phyloP scores from a whole-genome alignment of 2,113 vertebrate genomes.

The Oriolus oriolus region DNA sequence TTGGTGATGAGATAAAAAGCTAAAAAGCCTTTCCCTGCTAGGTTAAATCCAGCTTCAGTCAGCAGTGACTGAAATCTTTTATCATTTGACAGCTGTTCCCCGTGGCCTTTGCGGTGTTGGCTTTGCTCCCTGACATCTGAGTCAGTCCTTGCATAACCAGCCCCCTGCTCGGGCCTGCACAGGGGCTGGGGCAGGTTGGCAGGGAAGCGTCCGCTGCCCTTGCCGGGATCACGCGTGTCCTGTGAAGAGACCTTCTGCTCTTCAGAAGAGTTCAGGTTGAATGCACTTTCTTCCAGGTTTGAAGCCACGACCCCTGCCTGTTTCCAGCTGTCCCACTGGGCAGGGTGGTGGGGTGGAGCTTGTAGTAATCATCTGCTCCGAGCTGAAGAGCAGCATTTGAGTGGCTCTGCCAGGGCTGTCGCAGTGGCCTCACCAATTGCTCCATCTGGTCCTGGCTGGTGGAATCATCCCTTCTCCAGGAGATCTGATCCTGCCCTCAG shows the following conservation, averaged over 20 bases:
- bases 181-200: not conserved
- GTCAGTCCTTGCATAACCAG: not conserved
- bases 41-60: slow-evolving; percentile 16
- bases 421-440: not conserved
- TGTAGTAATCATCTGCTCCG: not conserved
- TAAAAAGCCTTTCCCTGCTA: slow-evolving; percentile 16
- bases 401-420: not conserved
- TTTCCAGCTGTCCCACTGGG: not conserved
- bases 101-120: not conserved
- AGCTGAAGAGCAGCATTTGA: not conserved
- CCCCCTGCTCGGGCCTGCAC: not conserved
- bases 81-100: slow-evolving; percentile 10
- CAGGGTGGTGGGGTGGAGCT: not conserved
- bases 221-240: not conserved
- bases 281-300: not conserved
- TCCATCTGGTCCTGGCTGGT: not conserved
- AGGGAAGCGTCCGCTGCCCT: not conserved
- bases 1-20: slow-evolving; percentile 34
- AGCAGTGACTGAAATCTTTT: slow-evolving; percentile 19
- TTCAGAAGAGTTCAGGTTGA: not conserved
- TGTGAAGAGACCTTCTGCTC: not conserved
- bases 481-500: not conserved
- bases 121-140: slow-evolving; percentile 11
- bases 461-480: not conserved
- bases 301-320: not conserved